Conservation (phyloP, 2,113 vertebrate genomes). For the Terrapene triunguis region DNA sequence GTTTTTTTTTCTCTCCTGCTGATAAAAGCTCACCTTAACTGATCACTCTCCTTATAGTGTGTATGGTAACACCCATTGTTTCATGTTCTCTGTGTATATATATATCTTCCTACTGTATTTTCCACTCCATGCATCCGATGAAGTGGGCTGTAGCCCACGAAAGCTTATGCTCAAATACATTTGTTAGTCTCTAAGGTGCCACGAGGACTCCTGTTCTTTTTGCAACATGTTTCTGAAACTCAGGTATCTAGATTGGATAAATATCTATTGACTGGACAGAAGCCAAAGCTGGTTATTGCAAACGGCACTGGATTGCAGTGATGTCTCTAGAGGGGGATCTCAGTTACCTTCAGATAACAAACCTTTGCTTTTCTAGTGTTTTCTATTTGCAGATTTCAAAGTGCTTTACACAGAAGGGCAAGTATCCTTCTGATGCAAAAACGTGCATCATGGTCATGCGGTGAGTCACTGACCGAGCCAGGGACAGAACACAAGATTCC, state of each 20-base stretch:
- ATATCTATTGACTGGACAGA: background rate
- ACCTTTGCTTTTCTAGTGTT: background rate
- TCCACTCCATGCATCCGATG: no score
- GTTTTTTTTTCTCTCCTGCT: no score
- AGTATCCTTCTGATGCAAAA: background rate
- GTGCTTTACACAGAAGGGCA: background rate
- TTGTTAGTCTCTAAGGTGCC: no score
- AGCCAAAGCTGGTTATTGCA: background rate
- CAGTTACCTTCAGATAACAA: background rate
- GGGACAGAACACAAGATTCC: rapidly evolving
- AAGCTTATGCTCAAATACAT: no score
- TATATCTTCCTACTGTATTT: no score
- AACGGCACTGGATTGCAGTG: rapidly evolving
- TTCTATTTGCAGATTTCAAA: background rate
- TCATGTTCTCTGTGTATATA: no score
- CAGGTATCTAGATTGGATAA: background rate
- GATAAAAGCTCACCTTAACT: no score
- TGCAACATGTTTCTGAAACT: background rate
- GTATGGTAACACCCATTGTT: no score
- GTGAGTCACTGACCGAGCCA: background rate
- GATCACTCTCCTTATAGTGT: no score
- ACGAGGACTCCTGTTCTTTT: no score
- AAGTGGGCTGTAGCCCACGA: no score
- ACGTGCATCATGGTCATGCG: rapidly evolving
- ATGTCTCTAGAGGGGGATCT: background rate